Evolutionary conservation across 2,113 vertebrate species (phyloP).

Genomic region (Xiphorhynchus elegans): DNA sequence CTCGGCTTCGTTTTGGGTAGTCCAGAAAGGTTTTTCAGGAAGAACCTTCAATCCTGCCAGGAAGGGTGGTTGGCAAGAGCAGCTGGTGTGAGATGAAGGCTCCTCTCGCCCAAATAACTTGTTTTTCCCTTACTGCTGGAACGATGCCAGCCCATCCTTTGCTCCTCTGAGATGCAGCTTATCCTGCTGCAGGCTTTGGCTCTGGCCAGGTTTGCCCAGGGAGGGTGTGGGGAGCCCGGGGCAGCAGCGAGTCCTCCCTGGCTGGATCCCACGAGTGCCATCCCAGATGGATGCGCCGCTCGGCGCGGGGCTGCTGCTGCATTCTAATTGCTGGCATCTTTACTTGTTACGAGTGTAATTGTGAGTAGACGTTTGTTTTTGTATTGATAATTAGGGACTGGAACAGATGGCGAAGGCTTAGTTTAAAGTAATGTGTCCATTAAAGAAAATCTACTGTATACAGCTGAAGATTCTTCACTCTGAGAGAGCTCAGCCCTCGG

Average conservation of each 20-base stretch:
- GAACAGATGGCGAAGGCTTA: constrained; percentile 78
- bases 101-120: not conserved
- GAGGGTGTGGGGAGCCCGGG: not conserved
- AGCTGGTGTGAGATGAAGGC: not conserved
- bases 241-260: not conserved
- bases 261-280: not conserved
- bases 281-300: constrained; percentile 64
- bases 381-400: constrained; percentile 80
- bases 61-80: not conserved
- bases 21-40: not conserved
- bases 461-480: constrained; percentile 68
- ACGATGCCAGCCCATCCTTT: not conserved
- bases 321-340: constrained; percentile 77
- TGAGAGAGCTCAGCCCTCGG: constrained; percentile 7
- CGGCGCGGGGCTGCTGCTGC: constrained; percentile 49
- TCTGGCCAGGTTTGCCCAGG: not conserved
- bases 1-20: not conserved
- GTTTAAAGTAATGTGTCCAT: constrained; percentile 79
- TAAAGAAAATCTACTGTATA: constrained; percentile 77
- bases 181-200: not conserved
- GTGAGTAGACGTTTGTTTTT: constrained; percentile 79
- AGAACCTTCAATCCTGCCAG: not conserved
- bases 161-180: not conserved
- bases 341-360: constrained; percentile 77
- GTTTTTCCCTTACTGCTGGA: not conserved